Evolutionary conservation across 2,113 vertebrate species (phyloP).

Genomic region (Paedocypris sp.): DNA sequence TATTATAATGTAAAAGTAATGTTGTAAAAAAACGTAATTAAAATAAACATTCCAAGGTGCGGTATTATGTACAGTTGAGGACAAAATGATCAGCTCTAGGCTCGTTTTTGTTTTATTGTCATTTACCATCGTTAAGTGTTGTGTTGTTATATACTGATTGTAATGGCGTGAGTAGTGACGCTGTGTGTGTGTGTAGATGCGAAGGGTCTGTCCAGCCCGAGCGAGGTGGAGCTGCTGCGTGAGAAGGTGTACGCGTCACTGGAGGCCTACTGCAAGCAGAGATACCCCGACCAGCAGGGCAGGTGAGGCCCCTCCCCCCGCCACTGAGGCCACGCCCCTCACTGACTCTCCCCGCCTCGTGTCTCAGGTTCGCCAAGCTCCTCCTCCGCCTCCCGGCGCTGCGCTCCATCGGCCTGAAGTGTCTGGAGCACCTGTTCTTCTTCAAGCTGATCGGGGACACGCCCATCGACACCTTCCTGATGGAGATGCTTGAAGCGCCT

Average conservation of each 20-base stretch:
- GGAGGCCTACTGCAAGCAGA: slow-evolving; percentile 87
- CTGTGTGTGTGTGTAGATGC: slow-evolving; percentile 54
- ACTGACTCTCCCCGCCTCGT: background rate
- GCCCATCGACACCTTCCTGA: slow-evolving; percentile 88
- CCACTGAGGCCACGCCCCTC: too few species aligned
- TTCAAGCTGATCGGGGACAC: slow-evolving; percentile 91
- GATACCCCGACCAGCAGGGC: slow-evolving; percentile 81
- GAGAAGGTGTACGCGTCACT: slow-evolving; percentile 85
- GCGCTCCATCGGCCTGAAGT: slow-evolving; percentile 82
- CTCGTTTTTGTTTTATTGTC: too few species aligned
- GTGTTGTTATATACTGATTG: too few species aligned
- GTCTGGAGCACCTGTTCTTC: slow-evolving; percentile 89
- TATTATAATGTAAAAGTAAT: too few species aligned
- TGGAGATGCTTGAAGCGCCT: slow-evolving; percentile 90
- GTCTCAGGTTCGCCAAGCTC: slow-evolving; percentile 81
- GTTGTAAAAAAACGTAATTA: too few species aligned
- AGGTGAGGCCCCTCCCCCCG: too few species aligned
- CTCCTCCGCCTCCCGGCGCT: slow-evolving; percentile 80
- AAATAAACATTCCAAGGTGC: too few species aligned
- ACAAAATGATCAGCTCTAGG: too few species aligned
- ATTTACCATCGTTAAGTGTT: too few species aligned
- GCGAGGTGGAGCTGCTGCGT: slow-evolving; percentile 79
- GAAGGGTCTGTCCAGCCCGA: slow-evolving; percentile 79
- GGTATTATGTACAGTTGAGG: too few species aligned
- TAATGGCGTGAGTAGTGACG: background rate